Conservation (phyloP, 2,888 invertebrate species). For the Synergus japonicus region DNA sequence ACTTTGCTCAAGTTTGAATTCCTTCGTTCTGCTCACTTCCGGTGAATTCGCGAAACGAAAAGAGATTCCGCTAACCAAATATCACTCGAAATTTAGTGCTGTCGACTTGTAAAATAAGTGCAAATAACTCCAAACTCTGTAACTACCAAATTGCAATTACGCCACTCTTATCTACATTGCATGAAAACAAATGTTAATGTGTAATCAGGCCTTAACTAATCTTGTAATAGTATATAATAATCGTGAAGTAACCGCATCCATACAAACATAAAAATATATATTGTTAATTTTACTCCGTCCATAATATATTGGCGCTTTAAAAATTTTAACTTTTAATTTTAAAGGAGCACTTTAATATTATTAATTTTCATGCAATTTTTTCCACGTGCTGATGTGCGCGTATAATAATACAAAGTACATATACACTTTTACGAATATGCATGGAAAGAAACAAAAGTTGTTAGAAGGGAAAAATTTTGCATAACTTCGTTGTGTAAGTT, state of each 20-base stretch:
- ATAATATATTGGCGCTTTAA: too few relatives aligned
- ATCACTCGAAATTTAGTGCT: slow-evolving; percentile 37
- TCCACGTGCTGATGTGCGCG: too few relatives aligned
- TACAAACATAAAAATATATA: too few relatives aligned
- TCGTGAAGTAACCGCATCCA: too few relatives aligned
- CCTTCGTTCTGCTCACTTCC: slow-evolving; percentile 62
- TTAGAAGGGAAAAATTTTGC: neutral
- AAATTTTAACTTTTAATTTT: too few relatives aligned
- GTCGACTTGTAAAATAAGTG: slow-evolving; percentile 41
- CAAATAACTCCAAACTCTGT: slow-evolving; percentile 32
- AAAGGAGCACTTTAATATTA: too few relatives aligned
- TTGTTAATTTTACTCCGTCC: too few relatives aligned
- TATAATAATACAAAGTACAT: too few relatives aligned
- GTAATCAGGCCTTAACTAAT: neutral
- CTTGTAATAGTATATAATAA: too few relatives aligned
- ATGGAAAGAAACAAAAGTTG: neutral
- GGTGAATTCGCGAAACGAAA: slow-evolving; percentile 42
- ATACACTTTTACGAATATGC: neutral
- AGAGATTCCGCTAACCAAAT: slow-evolving; percentile 41
- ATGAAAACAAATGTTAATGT: neutral
- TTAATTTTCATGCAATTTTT: too few relatives aligned
- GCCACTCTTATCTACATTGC: neutral
- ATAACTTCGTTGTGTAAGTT: neutral
- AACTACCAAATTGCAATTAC: slow-evolving; percentile 27
- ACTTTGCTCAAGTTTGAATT: slow-evolving; percentile 66